Percentiles rank a stretch among this genome's conserved stretches.
phyloP scores from a whole-genome alignment of 30 jellyfish, hydroid and myxozoan species.

The Mastigias papua region DNA sequence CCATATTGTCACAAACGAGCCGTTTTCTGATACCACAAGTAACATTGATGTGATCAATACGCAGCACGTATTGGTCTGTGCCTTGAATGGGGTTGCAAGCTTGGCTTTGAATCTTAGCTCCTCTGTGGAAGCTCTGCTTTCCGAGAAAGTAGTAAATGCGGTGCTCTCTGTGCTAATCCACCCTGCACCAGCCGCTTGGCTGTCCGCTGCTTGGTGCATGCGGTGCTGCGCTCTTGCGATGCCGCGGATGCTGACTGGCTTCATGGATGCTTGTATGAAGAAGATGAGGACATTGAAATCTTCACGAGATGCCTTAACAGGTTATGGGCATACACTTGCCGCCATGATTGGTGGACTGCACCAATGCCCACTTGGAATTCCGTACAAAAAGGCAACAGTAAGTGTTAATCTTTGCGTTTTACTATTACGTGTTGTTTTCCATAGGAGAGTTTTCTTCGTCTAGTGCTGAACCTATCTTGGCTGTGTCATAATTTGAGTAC shows the following conservation, averaged over 20 bases:
- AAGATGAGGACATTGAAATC: slow-evolving; percentile 87
- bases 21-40: slow-evolving; percentile 48
- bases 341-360: slow-evolving; percentile 96
- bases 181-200: slow-evolving; percentile 99
- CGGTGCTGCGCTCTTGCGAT: slow-evolving; percentile 94
- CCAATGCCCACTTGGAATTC: slow-evolving; percentile 95
- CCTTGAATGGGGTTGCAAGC: slow-evolving; percentile 89
- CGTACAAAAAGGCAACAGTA: slow-evolving; percentile 90
- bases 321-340: slow-evolving; percentile 96
- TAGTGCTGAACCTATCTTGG: too few relatives aligned
- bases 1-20: slow-evolving; percentile 77
- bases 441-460: too few relatives aligned
- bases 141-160: slow-evolving; percentile 78
- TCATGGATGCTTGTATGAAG: slow-evolving; percentile 82
- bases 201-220: slow-evolving; percentile 99
- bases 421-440: background rate
- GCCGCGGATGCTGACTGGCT: slow-evolving; percentile 80
- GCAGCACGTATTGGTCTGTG: slow-evolving; percentile 97
- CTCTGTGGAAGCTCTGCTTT: slow-evolving; percentile 76
- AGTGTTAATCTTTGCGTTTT: background rate
- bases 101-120: slow-evolving; percentile 86
- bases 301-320: slow-evolving; percentile 90
- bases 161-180: slow-evolving; percentile 93
- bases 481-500: too few relatives aligned
- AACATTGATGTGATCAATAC: slow-evolving; percentile 90